Percentiles rank a stretch among this genome's conserved stretches.
Conservation (phyloP, 2,888 invertebrate species). For the Listrodromus nycthemerus region DNA sequence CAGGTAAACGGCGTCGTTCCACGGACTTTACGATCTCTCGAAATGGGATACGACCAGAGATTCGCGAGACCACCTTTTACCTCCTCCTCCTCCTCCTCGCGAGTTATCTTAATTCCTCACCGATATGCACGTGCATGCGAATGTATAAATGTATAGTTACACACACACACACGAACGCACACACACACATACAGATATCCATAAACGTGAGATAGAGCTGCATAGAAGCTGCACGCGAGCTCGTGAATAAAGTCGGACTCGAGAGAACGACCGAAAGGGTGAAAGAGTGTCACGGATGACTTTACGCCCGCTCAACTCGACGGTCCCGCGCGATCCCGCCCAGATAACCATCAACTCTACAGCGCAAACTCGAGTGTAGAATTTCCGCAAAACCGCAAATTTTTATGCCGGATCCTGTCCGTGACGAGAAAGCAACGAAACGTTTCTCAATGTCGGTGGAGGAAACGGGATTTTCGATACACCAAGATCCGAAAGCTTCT, state of each 20-base stretch:
- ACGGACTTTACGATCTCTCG: constrained; percentile 67
- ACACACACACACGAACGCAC: neutral
- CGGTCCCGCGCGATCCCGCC: constrained; percentile 28
- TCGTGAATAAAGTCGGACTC: constrained; percentile 55
- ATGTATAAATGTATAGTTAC: neutral
- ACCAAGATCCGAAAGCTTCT: too few species aligned
- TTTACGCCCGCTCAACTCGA: constrained; percentile 38
- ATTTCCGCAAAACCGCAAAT: constrained; percentile 19
- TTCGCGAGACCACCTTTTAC: constrained; percentile 50
- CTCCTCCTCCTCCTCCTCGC: constrained; percentile 48
- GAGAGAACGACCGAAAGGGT: constrained; percentile 20
- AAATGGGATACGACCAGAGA: constrained; percentile 64
- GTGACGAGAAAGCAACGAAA: neutral
- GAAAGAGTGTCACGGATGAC: constrained; percentile 49
- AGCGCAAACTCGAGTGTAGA: constrained; percentile 4
- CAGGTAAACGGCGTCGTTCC: constrained; percentile 68
- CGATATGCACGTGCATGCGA: constrained; percentile 34
- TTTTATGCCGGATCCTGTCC: neutral
- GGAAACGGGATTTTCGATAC: neutral
- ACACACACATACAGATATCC: neutral
- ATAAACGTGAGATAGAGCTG: constrained; percentile 18
- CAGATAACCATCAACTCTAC: constrained; percentile 34
- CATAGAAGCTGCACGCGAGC: constrained; percentile 54
- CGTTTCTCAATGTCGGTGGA: neutral
- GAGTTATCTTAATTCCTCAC: constrained; percentile 68